Base-by-base conservation (phyloP, 1,140 invertebrate species). In the Drosophila bocqueti region DNA sequence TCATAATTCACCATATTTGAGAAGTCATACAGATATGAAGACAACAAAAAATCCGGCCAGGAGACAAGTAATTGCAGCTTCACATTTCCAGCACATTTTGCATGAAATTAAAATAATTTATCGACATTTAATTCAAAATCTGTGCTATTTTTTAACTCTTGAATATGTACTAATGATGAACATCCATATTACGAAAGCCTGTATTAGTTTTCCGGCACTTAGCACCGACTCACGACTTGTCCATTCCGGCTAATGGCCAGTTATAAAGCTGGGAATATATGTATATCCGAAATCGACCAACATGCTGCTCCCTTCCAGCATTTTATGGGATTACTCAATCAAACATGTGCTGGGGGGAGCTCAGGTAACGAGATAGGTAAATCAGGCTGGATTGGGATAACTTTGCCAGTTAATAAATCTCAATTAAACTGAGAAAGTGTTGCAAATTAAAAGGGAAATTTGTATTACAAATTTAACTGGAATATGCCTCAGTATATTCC, bases 171-270 rank as follows among this genome's bases (percentile, higher is more conserved):
- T 71, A 71, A 76, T 69, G 46, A 63, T 60, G 38, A 46, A 71
- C 52, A 77, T 81, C 43, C 46, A 84, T 81, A 64, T 49, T 50
- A 81, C 74, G 67, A 86, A 78, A 86, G 68, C 64, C 58, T 71
- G 82, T 79, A 52, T 78, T 45, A 81, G 77, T 65, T 67, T 81
- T 24, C 76, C 72, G 67, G 58, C 65, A 82, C 59, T 85, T 79
- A 86, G 72, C 83, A 79, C 79, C 83, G 50, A 64, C 74, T 79
- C 83, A 85, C 83, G 83, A 85, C 83, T 85, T 85, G 61, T 59
- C 83, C 83, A 85, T 86, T 84, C 74, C 71, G 61, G 11, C 73
- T 84, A 84, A 84, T 84, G 65, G 75, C 45, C 67, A 67, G 66
- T 81, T 83, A 84, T 84, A 72, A 76, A 62, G 43, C 52, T 55